These are phyloP conservation scores for Lophius piscatorius DNA, from an alignment of 2,113 vertebrate genomes.

Conservation along the genomic window DNA sequence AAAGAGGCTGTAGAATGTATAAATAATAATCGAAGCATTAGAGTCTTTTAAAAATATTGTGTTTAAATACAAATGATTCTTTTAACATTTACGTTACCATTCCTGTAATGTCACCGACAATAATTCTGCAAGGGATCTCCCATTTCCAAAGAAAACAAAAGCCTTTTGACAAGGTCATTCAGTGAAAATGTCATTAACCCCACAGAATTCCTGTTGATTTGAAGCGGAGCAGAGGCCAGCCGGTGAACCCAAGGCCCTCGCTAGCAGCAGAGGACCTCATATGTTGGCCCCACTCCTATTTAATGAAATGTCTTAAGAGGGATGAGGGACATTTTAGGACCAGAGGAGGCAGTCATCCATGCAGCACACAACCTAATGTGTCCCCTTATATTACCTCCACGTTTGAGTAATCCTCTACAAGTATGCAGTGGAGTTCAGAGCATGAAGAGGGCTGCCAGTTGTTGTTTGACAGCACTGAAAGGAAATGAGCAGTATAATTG, in stretches of 20 bases:
- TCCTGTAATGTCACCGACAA: constrained; percentile 18
- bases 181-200: constrained; percentile 70
- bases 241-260: constrained; percentile 54
- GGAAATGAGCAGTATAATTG: constrained; percentile 71
- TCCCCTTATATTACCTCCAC: constrained; percentile 56
- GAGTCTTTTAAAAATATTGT: no score
- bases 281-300: constrained; percentile 51
- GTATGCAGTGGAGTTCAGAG: constrained; percentile 30
- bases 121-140: constrained; percentile 24
- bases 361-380: constrained; percentile 53
- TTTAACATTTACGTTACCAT: constrained; percentile 24
- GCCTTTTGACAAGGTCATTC: constrained; percentile 61
- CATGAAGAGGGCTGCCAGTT: constrained; percentile 43
- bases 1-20: constrained; percentile 30
- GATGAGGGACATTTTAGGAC: constrained; percentile 17
- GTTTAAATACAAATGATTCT: no score
- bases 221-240: constrained; percentile 64
- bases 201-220: constrained; percentile 54
- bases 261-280: constrained; percentile 59
- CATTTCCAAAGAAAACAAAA: constrained; percentile 57
- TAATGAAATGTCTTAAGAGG: constrained; percentile 68
- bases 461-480: constrained; percentile 63
- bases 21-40: constrained; percentile 31
- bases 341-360: constrained; percentile 54
- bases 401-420: constrained; percentile 53